Base-by-base conservation (phyloP, 2,113 vertebrate genomes). In the Larimichthys polyactis region DNA sequence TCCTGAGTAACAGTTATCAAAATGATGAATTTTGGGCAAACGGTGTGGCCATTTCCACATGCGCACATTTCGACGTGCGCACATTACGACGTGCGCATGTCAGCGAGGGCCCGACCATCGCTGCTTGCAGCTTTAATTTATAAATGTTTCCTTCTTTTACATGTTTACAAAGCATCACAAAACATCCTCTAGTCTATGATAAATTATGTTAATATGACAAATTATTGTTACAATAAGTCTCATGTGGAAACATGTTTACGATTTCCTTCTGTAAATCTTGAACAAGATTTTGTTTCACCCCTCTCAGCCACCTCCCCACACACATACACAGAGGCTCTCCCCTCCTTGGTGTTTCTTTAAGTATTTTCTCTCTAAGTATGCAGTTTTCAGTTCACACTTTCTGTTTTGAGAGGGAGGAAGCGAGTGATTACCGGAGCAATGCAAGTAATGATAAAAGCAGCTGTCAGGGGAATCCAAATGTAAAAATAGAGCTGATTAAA, bases 401-500 rank as follows among this genome's bases (percentile, higher is more conserved):
- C 40, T 48, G n/a, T 76, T 78, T 84, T 36, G 27, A 11, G 52
- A 52, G 73, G 54, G 65, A 48, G 70, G 65, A 76, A 58, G 43
- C 16, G 16, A 55, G 59, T 11, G n/a, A 72, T 84, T 77, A 79
- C 55, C 15, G 29, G 69, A 66, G 71, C 57, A 66, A 64, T 71
- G 62, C 62, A 79, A 89, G 90, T 63, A 68, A 52, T 11, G 32
- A 81, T 70, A 69, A 87, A 83, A 84, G 58, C 67, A 65, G 43
- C 71, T 65, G 67, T 65, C 73, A 9, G 52, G 84, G 51, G 75
- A 87, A 82, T 80, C 74, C 73, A 77, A 27, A 7, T 68, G 43
- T 72, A 75, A 80, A 90, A 87, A 88, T 80, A 74, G 66, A 62
- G 40, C 27, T 64, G 67, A 69, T 85, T 69, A 80, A 87, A 87